These are phyloP conservation scores for Teleogryllus occipitalis DNA, from an alignment of 1,140 invertebrate genomes.

Conservation along the genomic window DNA sequence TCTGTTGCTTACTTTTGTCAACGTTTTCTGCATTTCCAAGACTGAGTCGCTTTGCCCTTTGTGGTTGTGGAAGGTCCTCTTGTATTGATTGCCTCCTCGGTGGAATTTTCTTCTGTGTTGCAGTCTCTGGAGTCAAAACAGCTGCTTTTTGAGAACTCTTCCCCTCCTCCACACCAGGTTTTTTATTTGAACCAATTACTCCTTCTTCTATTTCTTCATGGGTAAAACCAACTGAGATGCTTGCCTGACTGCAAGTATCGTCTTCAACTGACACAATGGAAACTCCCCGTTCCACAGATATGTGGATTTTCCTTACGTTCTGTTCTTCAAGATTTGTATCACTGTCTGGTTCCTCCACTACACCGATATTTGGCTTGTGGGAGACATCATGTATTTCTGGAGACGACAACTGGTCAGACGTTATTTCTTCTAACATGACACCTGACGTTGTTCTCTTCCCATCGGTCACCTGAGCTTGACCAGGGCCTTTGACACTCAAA, in stretches of 20 bases:
- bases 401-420: not conserved
- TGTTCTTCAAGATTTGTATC: slow-evolving; percentile 14
- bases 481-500: slow-evolving; percentile 40
- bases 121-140: not conserved
- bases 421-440: slow-evolving; percentile 41
- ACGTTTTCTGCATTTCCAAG: too few species aligned
- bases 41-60: too few species aligned
- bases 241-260: slow-evolving; percentile 42
- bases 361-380: slow-evolving; percentile 17
- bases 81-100: too few species aligned
- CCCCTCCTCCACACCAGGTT: not conserved
- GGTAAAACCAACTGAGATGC: slow-evolving; percentile 49
- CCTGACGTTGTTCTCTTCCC: slow-evolving; percentile 38
- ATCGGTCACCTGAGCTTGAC: slow-evolving; percentile 12
- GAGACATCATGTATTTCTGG: slow-evolving; percentile 18
- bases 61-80: too few species aligned
- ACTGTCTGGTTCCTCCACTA: slow-evolving; percentile 41
- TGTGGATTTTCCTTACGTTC: slow-evolving; percentile 26
- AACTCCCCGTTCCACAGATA: slow-evolving; percentile 43
- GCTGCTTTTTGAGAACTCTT: not conserved
- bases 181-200: not conserved
- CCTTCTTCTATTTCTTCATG: slow-evolving; percentile 38
- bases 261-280: slow-evolving; percentile 57
- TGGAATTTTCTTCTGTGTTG: not conserved
- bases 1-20: not conserved